These are phyloP conservation scores for Phyllotis vaccarum DNA, from an alignment of 2,797 vertebrate genomes.

Conservation along the genomic window DNA sequence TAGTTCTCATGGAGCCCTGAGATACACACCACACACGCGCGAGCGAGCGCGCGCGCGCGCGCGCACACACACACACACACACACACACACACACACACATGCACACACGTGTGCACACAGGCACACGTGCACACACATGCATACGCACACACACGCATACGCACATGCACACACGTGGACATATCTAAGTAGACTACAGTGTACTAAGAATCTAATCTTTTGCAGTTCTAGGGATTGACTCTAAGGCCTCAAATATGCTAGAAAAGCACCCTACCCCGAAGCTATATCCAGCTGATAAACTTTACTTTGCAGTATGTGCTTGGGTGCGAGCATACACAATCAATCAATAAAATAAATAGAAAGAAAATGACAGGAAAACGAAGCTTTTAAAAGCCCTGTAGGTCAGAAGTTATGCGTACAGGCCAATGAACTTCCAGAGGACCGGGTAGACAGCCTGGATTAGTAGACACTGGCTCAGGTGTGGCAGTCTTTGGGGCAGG, in stretches of 20 bases:
- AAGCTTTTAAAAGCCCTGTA: background rate
- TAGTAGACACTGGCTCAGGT: background rate
- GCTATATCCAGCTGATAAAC: background rate
- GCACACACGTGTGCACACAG: no score
- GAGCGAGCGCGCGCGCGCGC: no score
- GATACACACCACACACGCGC: no score
- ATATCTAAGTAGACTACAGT: background rate
- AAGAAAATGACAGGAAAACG: background rate
- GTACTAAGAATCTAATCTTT: background rate
- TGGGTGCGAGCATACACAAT: background rate
- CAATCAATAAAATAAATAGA: background rate
- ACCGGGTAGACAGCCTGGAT: background rate
- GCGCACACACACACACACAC: no score
- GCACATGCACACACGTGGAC: no score
- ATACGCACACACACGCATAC: no score
- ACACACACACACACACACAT: no score
- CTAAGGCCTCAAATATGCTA: background rate
- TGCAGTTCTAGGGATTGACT: background rate
- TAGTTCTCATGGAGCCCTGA: background rate
- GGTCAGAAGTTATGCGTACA: background rate
- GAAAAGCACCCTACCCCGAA: background rate
- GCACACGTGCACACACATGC: no score
- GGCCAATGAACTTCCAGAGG: background rate
- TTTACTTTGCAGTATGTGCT: background rate
- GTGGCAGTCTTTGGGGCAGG: background rate